Evolutionary conservation across 2,888 invertebrate genomes (phyloP), one percentile per base, ranked within the genome.

Genomic region (Mesodorylaimus sp.): DNA sequence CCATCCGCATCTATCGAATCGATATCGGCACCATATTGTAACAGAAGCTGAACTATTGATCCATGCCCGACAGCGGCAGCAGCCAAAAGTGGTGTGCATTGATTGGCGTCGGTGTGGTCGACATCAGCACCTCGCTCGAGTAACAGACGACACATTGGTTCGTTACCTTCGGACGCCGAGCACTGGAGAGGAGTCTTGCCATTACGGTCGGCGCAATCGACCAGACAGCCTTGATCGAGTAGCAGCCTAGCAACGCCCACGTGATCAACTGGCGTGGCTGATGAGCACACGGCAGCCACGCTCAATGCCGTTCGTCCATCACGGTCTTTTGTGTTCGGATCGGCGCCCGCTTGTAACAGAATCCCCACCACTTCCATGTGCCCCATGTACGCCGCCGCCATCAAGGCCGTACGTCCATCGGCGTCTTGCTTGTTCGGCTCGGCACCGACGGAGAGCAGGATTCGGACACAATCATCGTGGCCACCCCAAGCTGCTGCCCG

Each of bases 1-100:
- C 91, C 91, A 67, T 89, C 89, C 2, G 79, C 78, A 70, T 93
- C 91, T 75, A 91, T 89, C 60, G 79, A 80, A 70, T 91, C 91
- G 48, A 89, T 85, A 62, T 86, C 84, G 54, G 88, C 46, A 19
- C 36, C 25, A 10, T 26, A 1, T 3, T 48, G 19, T 37, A 53
- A 16, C 25, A 53, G 41, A 2, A 13, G 27, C 1, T 65, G 64
- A 50, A 66, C 59, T 36, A 68, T 55, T 1, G 64, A 60, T 5
- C 63, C 62, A n/a, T 67, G 58, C 25, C 63, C 61, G 50, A 59
- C 61, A 1, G 42, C 45, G 3, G 53, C 52, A 13, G 52, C 53
- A 2, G 61, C 59, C 26, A 64, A 53, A 55, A 88, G 71, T 2
- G 86, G 84, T 1, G 83, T 83, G 46, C 86, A 76, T 0, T 85